These are phyloP conservation scores for Dolomedes plantarius DNA, from an alignment of 2,888 invertebrate species.

Conservation along the genomic window DNA sequence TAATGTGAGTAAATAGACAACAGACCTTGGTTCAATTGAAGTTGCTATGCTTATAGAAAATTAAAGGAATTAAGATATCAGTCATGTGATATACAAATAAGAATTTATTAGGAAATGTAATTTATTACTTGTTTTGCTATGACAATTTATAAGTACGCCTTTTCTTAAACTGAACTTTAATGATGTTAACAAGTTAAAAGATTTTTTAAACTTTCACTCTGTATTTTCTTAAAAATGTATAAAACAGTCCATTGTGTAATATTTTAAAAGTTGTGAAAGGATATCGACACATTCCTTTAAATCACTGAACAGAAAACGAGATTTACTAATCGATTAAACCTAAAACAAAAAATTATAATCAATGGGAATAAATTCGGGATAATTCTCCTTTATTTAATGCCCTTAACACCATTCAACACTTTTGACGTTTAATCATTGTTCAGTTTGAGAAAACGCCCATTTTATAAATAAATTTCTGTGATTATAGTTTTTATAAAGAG, in stretches of 20 bases:
- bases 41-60: constrained; percentile 59
- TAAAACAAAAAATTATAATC: too few relatives aligned
- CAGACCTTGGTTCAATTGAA: constrained; percentile 8
- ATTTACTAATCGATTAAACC: too few relatives aligned
- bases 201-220: too few relatives aligned
- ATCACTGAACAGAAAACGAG: too few relatives aligned
- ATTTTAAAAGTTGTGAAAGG: too few relatives aligned
- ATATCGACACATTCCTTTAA: too few relatives aligned
- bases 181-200: too few relatives aligned
- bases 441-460: not conserved
- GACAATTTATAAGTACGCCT: not conserved
- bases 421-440: not conserved
- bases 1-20: constrained; percentile 36
- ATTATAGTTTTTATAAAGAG: not conserved
- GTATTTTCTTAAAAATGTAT: too few relatives aligned
- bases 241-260: too few relatives aligned
- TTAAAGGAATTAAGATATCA: constrained; percentile 52
- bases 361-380: too few relatives aligned
- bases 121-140: not conserved
- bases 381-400: too few relatives aligned
- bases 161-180: not conserved
- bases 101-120: not conserved
- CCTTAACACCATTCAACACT: too few relatives aligned
- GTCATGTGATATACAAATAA: constrained; percentile 50
- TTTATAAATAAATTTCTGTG: constrained; percentile 3